Conservation (phyloP, 2,888 invertebrate species). For the Mycalesis mineus region DNA sequence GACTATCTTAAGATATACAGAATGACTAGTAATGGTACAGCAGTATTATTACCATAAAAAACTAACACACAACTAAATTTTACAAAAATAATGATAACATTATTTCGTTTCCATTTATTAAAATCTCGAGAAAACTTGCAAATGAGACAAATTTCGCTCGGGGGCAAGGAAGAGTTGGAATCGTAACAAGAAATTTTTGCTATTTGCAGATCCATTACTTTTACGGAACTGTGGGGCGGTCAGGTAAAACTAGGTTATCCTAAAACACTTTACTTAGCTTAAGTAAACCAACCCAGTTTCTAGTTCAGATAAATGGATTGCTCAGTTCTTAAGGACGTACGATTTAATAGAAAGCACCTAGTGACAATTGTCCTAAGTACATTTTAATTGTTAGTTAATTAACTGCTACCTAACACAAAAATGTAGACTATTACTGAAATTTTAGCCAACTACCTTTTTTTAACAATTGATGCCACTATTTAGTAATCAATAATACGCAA, state of each 20-base stretch:
- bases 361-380: no score
- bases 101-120: not conserved
- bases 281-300: constrained; percentile 3
- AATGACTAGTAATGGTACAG: no score
- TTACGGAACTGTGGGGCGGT: not conserved
- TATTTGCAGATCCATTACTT: not conserved
- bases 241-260: constrained; percentile 4
- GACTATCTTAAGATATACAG: no score
- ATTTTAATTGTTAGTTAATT: no score
- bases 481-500: no score
- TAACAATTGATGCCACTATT: no score
- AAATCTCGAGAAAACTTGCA: not conserved
- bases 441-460: no score
- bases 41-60: no score
- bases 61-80: no score
- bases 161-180: not conserved
- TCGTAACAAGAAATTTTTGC: not conserved
- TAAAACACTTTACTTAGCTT: constrained; percentile 6
- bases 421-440: no score
- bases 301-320: constrained; percentile 3
- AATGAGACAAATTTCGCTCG: not conserved
- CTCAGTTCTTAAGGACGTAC: not conserved
- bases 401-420: no score
- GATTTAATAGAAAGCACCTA: not conserved
- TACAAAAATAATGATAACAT: no score